These are phyloP conservation scores for Okamejei kenojei DNA, from an alignment of 2,797 vertebrate species.

Conservation along the genomic window DNA sequence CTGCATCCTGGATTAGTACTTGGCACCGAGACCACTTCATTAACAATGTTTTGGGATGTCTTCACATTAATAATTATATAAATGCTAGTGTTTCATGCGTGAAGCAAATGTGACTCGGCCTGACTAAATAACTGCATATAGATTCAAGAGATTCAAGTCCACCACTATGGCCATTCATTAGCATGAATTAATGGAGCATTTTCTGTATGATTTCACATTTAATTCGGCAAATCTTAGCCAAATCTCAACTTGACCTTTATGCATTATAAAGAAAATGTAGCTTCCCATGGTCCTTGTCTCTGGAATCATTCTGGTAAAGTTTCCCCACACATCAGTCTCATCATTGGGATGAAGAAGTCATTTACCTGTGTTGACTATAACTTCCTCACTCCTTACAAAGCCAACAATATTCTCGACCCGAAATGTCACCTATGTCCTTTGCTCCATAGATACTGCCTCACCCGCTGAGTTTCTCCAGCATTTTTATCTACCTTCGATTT, in stretches of 20 bases:
- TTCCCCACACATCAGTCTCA: not conserved
- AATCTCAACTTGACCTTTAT: not conserved
- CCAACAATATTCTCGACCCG: no score
- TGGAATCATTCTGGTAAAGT: not conserved
- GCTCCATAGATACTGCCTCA: no score
- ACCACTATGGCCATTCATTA: conserved; percentile 74
- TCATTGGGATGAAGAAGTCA: not conserved
- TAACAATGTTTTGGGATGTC: not conserved
- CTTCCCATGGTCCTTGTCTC: not conserved
- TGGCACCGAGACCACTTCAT: not conserved
- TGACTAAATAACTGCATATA: conserved; percentile 71
- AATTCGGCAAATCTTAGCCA: no score
- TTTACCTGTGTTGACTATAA: not conserved
- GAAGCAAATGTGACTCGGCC: conserved; percentile 68
- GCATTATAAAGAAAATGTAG: not conserved
- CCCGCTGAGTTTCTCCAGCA: no score
- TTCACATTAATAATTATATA: no score
- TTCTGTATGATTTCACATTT: conserved; percentile 42
- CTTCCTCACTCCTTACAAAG: not conserved
- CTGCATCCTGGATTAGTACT: not conserved
- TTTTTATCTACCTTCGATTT: no score
- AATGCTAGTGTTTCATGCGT: not conserved
- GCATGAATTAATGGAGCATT: conserved; percentile 59
- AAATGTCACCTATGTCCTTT: no score
- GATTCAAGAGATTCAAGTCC: conserved; percentile 39